phyloP scores from a whole-genome alignment of 1,140 invertebrate species.

The Palaemon carinicauda region DNA sequence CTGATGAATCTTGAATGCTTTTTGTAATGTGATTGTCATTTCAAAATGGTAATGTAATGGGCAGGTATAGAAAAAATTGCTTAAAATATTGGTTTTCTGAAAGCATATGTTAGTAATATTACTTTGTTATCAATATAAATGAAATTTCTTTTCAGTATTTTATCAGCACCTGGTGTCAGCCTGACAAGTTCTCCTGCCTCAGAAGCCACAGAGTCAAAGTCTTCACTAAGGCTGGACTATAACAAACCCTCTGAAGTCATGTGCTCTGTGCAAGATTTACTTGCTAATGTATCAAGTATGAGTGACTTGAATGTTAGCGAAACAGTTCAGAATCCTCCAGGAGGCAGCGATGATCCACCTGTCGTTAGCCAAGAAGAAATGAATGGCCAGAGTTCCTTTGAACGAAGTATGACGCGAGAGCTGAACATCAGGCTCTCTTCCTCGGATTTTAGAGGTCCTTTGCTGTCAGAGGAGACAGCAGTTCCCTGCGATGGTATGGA shows the following conservation, averaged over 20 bases:
- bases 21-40: no score
- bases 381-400: conserved; percentile 16
- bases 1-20: no score
- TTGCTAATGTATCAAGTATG: conserved; percentile 54
- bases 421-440: conserved; percentile 18
- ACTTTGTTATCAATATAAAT: background rate
- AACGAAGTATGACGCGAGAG: conserved; percentile 28
- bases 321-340: background rate
- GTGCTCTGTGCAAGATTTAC: conserved; percentile 56
- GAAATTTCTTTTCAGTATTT: conserved; percentile 22
- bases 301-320: conserved; percentile 26
- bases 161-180: conserved; percentile 39
- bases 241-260: conserved; percentile 31
- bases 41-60: no score
- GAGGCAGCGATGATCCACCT: background rate
- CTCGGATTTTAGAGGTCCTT: background rate
- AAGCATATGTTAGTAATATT: background rate
- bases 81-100: background rate
- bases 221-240: background rate
- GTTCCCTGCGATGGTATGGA: background rate
- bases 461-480: background rate
- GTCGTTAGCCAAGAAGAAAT: background rate
- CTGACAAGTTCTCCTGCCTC: conserved; percentile 28
- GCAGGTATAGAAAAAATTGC: no score
- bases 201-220: background rate